Evolutionary conservation across 2,888 invertebrate species (phyloP).

Genomic region (Heliconius sara): DNA sequence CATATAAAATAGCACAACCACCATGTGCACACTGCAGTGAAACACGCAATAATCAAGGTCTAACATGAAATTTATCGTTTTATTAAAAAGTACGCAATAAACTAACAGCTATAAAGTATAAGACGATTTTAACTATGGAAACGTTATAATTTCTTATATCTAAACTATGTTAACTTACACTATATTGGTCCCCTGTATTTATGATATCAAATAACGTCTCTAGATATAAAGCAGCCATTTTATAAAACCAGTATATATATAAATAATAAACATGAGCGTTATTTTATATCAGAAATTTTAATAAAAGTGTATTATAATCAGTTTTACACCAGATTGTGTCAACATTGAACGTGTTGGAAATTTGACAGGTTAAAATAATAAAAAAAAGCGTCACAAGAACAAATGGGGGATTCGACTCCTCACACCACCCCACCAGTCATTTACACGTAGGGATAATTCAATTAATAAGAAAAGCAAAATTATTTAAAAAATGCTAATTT

Average conservation of each 20-base stretch:
- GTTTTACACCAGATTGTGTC: conserved; percentile 37
- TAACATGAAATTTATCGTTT: conserved; percentile 76
- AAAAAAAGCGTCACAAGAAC: conserved; percentile 38
- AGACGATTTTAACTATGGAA: conserved; percentile 51
- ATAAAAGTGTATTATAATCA: conserved; percentile 32
- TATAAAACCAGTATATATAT: conserved; percentile 2
- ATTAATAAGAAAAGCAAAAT: conserved; percentile 47
- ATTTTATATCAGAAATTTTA: conserved; percentile 22
- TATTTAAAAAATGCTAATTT: neutral
- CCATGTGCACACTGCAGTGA: conserved; percentile 71
- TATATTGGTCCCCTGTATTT: conserved; percentile 35
- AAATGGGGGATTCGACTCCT: conserved; percentile 54
- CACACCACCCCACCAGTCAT: conserved; percentile 79
- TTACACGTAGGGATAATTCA: conserved; percentile 59
- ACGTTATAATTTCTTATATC: conserved; percentile 39
- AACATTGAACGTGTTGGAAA: conserved; percentile 38
- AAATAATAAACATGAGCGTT: conserved; percentile 7
- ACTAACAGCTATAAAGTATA: conserved; percentile 63
- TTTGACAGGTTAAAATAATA: conserved; percentile 35
- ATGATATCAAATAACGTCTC: conserved; percentile 35
- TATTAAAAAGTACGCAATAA: conserved; percentile 73
- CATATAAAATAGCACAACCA: conserved; percentile 73
- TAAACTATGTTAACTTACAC: conserved; percentile 39
- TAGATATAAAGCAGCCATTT: conserved; percentile 4
- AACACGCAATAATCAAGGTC: conserved; percentile 74